These are phyloP conservation scores for Catocala nupta DNA, from an alignment of 2,888 invertebrate genomes.

Conservation along the genomic window DNA sequence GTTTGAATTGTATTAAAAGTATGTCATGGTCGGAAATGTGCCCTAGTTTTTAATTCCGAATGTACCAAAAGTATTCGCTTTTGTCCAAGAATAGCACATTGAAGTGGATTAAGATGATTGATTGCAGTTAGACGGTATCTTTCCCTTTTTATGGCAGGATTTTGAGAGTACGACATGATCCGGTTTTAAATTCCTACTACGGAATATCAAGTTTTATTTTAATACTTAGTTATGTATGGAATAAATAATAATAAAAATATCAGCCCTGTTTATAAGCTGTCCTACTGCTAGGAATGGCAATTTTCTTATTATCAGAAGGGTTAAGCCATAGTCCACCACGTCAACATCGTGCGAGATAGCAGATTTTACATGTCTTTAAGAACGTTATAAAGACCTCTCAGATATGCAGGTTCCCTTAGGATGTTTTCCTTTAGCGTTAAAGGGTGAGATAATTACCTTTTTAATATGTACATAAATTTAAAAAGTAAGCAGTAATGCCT, in stretches of 20 bases:
- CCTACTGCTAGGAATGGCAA: no score
- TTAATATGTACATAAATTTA: no score
- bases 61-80: slow-evolving; percentile 25
- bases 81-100: slow-evolving; percentile 20
- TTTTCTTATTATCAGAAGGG: no score
- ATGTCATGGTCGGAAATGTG: neutral
- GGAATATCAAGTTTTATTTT: neutral
- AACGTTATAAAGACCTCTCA: no score
- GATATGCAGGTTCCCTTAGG: no score
- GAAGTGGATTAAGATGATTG: slow-evolving; percentile 42
- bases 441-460: no score
- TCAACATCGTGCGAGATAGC: no score
- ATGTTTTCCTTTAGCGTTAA: no score
- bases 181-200: neutral
- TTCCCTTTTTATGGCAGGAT: slow-evolving; percentile 12
- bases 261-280: no score
- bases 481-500: no score
- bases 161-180: neutral
- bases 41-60: slow-evolving; percentile 6
- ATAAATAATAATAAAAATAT: no score
- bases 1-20: neutral
- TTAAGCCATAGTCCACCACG: neutral
- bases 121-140: slow-evolving; percentile 40
- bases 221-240: neutral
- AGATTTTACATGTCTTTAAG: no score